phyloP scores from a whole-genome alignment of 2,113 vertebrate genomes.

The Chaetura pelagica region DNA sequence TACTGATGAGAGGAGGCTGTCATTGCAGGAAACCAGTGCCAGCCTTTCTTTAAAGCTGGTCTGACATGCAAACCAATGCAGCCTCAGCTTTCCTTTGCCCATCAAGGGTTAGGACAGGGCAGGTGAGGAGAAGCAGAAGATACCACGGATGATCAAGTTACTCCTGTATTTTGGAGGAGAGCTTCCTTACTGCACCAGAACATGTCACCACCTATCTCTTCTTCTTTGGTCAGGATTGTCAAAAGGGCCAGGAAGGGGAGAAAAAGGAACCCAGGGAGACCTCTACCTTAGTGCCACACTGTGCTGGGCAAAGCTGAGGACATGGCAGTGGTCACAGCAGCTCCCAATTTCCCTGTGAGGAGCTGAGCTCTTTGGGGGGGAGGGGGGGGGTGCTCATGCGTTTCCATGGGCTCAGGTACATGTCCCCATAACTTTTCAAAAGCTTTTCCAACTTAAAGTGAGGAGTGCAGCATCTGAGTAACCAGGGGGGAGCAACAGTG shows the following conservation, averaged over 20 bases:
- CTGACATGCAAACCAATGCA: background rate
- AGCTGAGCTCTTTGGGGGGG: background rate
- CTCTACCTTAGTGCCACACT: background rate
- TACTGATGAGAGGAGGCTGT: background rate
- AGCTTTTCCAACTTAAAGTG: background rate
- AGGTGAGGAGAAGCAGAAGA: background rate
- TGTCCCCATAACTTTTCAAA: background rate
- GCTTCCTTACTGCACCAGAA: background rate
- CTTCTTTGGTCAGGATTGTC: background rate
- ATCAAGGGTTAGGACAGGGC: accelerated
- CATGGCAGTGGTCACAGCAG: background rate
- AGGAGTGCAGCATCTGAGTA: accelerated
- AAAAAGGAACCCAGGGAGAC: background rate
- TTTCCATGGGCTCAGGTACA: accelerated
- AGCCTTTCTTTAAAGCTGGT: background rate
- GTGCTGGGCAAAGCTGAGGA: background rate
- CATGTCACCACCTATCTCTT: accelerated
- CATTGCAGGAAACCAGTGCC: background rate
- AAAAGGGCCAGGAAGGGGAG: background rate
- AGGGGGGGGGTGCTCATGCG: too few species aligned
- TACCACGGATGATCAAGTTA: background rate
- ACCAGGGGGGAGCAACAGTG: accelerated
- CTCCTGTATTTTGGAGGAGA: background rate
- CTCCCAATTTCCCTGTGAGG: background rate
- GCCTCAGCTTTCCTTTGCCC: background rate